Conservation (phyloP, 2,113 vertebrate genomes). For the Hippoglossus stenolepis region DNA sequence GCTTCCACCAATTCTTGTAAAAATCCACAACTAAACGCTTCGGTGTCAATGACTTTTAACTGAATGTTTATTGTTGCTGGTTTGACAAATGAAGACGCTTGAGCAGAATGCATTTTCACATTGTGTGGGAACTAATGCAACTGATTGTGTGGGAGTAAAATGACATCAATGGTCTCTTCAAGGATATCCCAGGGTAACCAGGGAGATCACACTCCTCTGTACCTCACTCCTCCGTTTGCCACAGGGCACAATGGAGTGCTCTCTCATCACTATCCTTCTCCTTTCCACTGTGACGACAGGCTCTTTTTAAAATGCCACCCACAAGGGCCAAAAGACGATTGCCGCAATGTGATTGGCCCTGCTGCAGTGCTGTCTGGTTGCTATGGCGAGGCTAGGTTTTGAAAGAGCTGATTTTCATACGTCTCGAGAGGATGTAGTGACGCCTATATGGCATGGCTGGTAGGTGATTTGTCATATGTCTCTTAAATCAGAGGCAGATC, state of each 20-base stretch:
- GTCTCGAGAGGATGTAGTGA: conserved; percentile 40
- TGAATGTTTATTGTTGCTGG: not conserved
- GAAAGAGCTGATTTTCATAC: conserved; percentile 18
- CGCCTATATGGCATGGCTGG: conserved; percentile 17
- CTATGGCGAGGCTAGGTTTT: conserved; percentile 48
- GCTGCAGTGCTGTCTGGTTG: conserved; percentile 45
- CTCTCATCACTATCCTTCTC: conserved; percentile 34
- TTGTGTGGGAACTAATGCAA: not conserved
- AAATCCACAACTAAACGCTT: not conserved
- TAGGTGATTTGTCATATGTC: conserved; percentile 63
- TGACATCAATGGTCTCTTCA: conserved; percentile 48
- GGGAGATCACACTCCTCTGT: conserved; percentile 30
- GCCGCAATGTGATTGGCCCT: conserved; percentile 52
- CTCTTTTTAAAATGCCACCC: conserved; percentile 49
- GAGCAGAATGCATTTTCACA: not conserved
- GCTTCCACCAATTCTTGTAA: no score
- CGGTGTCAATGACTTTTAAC: not conserved
- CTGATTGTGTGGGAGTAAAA: conserved; percentile 32
- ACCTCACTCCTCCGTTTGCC: conserved; percentile 35
- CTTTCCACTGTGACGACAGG: conserved; percentile 27
- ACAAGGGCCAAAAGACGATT: conserved; percentile 40
- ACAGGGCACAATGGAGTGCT: conserved; percentile 27
- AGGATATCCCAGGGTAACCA: conserved; percentile 57
- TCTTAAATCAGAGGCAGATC: conserved; percentile 65
- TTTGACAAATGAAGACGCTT: not conserved